Evolutionary conservation across 2,888 invertebrate genomes (phyloP), one percentile per base, ranked within the genome.

Genomic region (Erynnis tages): DNA sequence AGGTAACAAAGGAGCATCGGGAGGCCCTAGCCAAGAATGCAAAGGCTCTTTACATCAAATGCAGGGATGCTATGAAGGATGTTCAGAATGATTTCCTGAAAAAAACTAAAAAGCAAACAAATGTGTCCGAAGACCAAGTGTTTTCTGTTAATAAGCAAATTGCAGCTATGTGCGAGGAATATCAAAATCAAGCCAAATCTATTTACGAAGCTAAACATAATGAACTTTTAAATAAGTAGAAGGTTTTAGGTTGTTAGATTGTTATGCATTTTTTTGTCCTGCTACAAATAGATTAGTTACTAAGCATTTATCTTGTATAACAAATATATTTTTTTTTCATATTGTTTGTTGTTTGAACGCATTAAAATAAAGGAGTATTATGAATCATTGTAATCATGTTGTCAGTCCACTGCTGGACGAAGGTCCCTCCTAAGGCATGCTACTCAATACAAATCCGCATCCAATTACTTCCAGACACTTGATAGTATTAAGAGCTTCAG

Each of bases 1-100:
- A 97, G 81, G 95, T 99, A 0, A 98, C 98, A 0, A 95, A 95
- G 73, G 98, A 99, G 75, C 95, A 98, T 70, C 91, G 98, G 60
- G 98, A 98, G 82, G 92, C 91, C 54, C 87, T 99, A 54, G 93
- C 96, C 0, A 97, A 96, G 82, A 96, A 93, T 90, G 98, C 98
- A 0, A 97, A 96, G 82, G 86, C 91, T 0, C 69, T 97, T 44
- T 96, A 93, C 70, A 91, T 95, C 2, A 95, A 95, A 76, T 94
- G 95, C 59, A 93, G 95, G 68, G 94, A 95, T 73, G 79, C 90
- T 5, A 91, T 97, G 45, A 93, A 93, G 73, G 94, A 95, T 56
- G 88, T 94, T 0, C 95, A 96, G 71, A 94, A 93, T 68, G 93
- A 93, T 58, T 92, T 91, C 54, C 78, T 94, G 0, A 95, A 94